Conservation (phyloP, 92 coral and sea anemone genomes). For the Galaxea fascicularis region DNA sequence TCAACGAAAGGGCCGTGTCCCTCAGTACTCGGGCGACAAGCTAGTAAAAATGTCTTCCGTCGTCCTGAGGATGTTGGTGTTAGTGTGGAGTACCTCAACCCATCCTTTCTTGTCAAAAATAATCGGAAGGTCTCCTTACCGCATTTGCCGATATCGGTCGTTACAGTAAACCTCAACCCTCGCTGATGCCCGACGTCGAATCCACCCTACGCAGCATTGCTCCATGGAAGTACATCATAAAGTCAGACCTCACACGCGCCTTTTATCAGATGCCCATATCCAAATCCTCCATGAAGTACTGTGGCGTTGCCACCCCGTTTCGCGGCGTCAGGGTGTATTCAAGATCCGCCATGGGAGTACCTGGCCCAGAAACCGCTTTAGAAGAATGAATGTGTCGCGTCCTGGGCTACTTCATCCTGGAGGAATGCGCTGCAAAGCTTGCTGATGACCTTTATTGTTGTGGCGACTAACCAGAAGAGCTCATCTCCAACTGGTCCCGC, state of each 20-base stretch:
- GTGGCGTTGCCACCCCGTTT: conserved; percentile 56
- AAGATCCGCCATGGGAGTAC: conserved; percentile 61
- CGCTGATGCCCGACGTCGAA: too few relatives aligned
- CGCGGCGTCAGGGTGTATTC: conserved; percentile 41
- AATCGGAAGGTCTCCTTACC: conserved; percentile 58
- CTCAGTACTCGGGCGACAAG: conserved; percentile 30
- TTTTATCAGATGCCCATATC: conserved; percentile 65
- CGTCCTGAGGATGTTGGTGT: conserved; percentile 13
- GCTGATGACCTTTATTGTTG: conserved; percentile 65
- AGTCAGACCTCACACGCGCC: background rate
- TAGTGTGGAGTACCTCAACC: conserved; percentile 31
- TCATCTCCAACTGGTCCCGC: conserved; percentile 37
- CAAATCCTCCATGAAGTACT: too few relatives aligned
- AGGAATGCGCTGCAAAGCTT: conserved; percentile 42
- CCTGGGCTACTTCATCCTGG: conserved; percentile 42
- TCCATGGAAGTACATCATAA: background rate
- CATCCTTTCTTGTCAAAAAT: conserved; percentile 59
- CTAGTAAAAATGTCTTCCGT: background rate
- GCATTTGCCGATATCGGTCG: conserved; percentile 58
- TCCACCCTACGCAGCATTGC: too few relatives aligned
- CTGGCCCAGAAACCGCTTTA: conserved; percentile 52
- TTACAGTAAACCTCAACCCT: too few relatives aligned
- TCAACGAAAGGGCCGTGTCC: background rate
- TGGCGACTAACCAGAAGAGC: conserved; percentile 35
- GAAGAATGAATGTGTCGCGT: too few relatives aligned